Evolutionary conservation across 2,888 invertebrate species (phyloP).

Genomic region (Drosophila demipolita): DNA sequence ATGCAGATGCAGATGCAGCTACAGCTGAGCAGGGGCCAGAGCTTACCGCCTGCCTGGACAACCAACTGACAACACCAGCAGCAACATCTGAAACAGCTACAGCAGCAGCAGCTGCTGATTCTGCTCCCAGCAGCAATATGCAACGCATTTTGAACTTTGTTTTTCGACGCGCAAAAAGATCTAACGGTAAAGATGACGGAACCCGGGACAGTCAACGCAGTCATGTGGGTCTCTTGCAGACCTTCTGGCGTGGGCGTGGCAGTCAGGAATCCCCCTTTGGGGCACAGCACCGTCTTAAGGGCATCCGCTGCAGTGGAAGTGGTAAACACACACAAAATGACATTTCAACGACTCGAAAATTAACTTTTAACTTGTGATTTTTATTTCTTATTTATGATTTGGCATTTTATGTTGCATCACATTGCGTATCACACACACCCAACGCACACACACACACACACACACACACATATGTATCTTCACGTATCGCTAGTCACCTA

Average conservation of each 20-base stretch:
- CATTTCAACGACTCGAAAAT: background rate
- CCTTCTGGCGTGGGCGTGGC: conserved; percentile 77
- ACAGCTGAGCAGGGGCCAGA: conserved; percentile 23
- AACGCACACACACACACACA: conserved; percentile 31
- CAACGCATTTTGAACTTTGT: conserved; percentile 69
- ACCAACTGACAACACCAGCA: conserved; percentile 18
- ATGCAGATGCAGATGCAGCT: conserved; percentile 53
- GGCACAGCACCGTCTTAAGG: conserved; percentile 83
- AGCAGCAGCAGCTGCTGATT: conserved; percentile 15
- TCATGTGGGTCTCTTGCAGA: conserved; percentile 80
- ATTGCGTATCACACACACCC: conserved; percentile 21
- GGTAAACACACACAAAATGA: conserved; percentile 68
- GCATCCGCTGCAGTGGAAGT: conserved; percentile 84
- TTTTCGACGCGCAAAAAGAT: conserved; percentile 66
- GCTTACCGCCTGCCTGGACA: conserved; percentile 34
- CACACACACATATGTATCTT: conserved; percentile 65
- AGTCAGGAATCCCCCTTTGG: conserved; percentile 66
- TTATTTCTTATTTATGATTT: conserved; percentile 43
- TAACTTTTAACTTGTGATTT: conserved; percentile 54
- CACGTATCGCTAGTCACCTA: conserved; percentile 89
- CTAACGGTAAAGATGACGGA: conserved; percentile 55
- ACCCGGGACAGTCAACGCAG: conserved; percentile 83
- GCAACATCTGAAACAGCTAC: conserved; percentile 4
- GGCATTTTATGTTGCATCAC: conserved; percentile 29
- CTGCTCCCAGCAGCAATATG: conserved; percentile 40